Evolutionary conservation across 64 coral and sea anemone species (phyloP).

Genomic region (Catalaphyllia jardinei): DNA sequence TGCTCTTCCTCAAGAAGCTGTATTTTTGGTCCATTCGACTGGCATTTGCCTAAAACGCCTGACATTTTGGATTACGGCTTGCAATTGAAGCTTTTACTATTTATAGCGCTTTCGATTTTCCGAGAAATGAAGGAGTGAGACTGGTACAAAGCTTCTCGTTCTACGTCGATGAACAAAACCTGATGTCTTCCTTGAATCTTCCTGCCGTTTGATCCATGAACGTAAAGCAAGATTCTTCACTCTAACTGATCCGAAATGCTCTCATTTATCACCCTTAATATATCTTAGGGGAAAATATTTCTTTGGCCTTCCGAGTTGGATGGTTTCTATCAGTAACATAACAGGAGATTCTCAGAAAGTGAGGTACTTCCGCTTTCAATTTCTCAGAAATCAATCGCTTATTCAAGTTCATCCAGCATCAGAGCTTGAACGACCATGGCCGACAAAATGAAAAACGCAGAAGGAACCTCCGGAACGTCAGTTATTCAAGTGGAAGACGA

Average conservation of each 20-base stretch:
- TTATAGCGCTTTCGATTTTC: background rate
- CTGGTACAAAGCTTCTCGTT: background rate
- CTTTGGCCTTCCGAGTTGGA: no score
- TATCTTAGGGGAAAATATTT: no score
- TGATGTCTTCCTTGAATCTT: no score
- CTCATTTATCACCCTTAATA: no score
- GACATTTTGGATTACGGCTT: background rate
- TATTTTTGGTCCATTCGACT: background rate
- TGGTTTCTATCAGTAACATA: background rate
- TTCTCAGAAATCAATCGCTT: background rate
- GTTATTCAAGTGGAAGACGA: background rate
- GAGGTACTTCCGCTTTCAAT: background rate
- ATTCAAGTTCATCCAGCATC: background rate
- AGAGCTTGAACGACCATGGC: background rate
- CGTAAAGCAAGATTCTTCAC: no score
- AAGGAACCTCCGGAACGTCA: background rate
- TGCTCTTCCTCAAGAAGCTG: constrained; percentile 16
- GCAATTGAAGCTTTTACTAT: background rate
- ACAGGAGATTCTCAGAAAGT: background rate
- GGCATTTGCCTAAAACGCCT: no score
- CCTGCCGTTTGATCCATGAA: no score
- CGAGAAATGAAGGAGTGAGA: background rate
- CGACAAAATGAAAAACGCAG: background rate
- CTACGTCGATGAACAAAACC: no score
- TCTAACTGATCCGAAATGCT: no score